A percentile compares a stretch with the other conserved stretches of the same genome.
Conservation (phyloP, 2,113 vertebrate species). For the Craseonycteris thonglongyai region DNA sequence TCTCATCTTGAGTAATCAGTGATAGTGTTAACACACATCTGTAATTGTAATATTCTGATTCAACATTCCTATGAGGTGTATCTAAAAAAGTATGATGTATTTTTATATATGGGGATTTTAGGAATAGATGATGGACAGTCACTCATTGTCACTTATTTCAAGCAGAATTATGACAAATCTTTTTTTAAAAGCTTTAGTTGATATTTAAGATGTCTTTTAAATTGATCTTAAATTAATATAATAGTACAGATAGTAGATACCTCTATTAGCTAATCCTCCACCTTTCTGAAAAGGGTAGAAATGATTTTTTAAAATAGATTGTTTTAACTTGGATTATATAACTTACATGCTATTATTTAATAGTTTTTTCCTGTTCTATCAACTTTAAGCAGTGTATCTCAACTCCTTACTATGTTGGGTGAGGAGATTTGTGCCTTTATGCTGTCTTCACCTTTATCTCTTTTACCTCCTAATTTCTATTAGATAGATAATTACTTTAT, state of each 20-base stretch:
- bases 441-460: neutral
- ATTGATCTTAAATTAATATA: neutral
- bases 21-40: neutral
- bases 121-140: neutral
- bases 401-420: neutral
- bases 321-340: neutral
- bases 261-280: neutral
- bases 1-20: neutral
- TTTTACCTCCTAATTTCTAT: neutral
- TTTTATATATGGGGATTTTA: neutral
- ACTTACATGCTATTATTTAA: neutral
- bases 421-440: neutral
- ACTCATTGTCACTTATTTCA: neutral
- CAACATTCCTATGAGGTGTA: neutral
- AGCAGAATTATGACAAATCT: neutral
- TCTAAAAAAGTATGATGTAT: neutral
- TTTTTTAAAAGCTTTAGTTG: neutral
- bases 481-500: neutral
- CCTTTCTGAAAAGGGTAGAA: neutral
- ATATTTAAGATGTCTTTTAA: neutral
- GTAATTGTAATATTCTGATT: neutral
- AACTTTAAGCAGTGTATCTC: neutral
- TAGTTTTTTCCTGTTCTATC: neutral
- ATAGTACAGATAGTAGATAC: neutral
- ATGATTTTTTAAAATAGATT: neutral